phyloP scores from a whole-genome alignment of 64 coral and sea anemone species.

The Pocillopora damicornis region DNA sequence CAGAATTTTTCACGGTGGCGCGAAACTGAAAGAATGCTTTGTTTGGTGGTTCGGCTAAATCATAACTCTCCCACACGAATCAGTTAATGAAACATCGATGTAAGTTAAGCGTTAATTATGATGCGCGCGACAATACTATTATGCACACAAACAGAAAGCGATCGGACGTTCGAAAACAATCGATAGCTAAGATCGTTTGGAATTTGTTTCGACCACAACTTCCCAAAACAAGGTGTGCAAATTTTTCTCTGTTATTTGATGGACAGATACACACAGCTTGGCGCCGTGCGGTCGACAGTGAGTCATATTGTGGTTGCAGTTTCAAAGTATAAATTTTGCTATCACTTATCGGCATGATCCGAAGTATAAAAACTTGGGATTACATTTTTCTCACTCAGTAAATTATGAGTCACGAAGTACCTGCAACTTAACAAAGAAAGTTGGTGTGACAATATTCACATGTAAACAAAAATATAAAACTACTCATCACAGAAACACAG shows the following conservation, averaged over 20 bases:
- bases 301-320: constrained; percentile 25
- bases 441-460: not conserved
- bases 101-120: not conserved
- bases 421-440: not conserved
- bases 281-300: constrained; percentile 21
- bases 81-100: not conserved
- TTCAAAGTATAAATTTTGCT: not conserved
- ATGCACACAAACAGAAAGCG: not conserved
- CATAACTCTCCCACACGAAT: not conserved
- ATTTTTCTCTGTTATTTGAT: constrained; percentile 27
- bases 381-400: not conserved
- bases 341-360: constrained; percentile 28
- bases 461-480: not conserved
- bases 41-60: not conserved
- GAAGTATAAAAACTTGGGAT: not conserved
- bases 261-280: constrained; percentile 4
- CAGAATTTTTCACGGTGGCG: not conserved
- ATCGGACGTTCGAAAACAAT: constrained; percentile 5
- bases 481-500: not conserved
- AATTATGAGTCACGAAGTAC: not conserved
- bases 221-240: constrained; percentile 7
- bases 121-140: not conserved
- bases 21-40: constrained; percentile 43
- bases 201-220: constrained; percentile 36
- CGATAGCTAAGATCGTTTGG: constrained; percentile 10